These are phyloP conservation scores for Sinocyclocheilus maitianheensis DNA, from an alignment of 2,113 vertebrate species.

Conservation along the genomic window DNA sequence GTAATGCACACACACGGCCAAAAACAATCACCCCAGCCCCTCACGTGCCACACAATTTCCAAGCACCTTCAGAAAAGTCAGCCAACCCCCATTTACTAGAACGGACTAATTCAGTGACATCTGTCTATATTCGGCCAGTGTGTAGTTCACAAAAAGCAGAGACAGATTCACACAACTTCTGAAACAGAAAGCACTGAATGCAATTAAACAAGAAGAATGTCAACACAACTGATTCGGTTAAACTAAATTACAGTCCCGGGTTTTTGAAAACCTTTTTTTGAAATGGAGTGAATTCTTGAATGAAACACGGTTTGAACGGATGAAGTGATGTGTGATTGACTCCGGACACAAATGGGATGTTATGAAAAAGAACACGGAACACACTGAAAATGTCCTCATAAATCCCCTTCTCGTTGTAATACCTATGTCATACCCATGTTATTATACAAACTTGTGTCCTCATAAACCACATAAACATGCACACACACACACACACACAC, in stretches of 20 bases:
- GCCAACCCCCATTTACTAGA: constrained; percentile 39
- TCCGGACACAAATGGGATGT: background rate
- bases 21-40: constrained; percentile 19
- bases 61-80: constrained; percentile 52
- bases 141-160: background rate
- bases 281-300: background rate
- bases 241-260: background rate
- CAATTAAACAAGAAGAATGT: background rate
- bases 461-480: no score
- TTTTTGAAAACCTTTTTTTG: background rate
- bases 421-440: no score
- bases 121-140: constrained; percentile 34
- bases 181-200: constrained; percentile 14
- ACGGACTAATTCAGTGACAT: constrained; percentile 39
- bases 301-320: background rate
- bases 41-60: constrained; percentile 26
- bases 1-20: constrained; percentile 45
- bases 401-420: no score
- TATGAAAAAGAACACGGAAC: background rate
- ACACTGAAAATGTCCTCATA: no score
- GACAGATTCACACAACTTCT: constrained; percentile 37
- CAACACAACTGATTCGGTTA: background rate
- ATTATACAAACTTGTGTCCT: no score
- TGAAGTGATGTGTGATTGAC: background rate
- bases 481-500: no score